Conservation (phyloP, 2,888 invertebrate genomes). For the Anagyrus pseudococci region DNA sequence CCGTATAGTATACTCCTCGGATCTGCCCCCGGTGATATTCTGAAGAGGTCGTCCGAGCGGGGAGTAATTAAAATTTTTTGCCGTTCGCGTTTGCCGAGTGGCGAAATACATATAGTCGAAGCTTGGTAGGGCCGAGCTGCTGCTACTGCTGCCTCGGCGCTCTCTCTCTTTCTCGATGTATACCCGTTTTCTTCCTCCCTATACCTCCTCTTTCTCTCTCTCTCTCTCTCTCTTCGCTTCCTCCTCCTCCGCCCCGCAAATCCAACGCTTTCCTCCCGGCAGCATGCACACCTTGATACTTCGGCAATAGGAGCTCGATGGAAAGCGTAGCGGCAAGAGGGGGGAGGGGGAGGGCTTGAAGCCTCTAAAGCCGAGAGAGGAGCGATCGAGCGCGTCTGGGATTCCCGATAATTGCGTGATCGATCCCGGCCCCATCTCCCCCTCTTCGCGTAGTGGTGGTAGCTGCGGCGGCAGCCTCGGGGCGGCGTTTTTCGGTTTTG, state of each 20-base stretch:
- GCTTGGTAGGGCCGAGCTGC: neutral
- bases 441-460: too few species aligned
- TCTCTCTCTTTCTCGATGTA: neutral
- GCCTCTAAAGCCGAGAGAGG: neutral
- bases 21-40: too few species aligned
- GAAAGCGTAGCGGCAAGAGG: too few species aligned
- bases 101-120: constrained; percentile 8
- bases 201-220: neutral
- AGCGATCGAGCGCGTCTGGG: neutral
- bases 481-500: constrained; percentile 18
- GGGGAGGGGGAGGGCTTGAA: too few species aligned
- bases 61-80: constrained; percentile 32
- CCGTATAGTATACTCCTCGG: too few species aligned
- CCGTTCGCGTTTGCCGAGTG: constrained; percentile 16
- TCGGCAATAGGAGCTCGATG: too few species aligned
- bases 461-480: too few species aligned
- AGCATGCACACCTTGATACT: too few species aligned
- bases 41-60: constrained; percentile 22
- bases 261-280: neutral
- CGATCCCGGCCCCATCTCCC: constrained; percentile 9
- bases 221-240: too few species aligned
- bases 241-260: neutral
- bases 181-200: neutral
- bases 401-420: constrained; percentile 29
- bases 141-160: neutral